Base-by-base conservation (phyloP, 2,888 invertebrate genomes). In the Cotesia congregata region DNA sequence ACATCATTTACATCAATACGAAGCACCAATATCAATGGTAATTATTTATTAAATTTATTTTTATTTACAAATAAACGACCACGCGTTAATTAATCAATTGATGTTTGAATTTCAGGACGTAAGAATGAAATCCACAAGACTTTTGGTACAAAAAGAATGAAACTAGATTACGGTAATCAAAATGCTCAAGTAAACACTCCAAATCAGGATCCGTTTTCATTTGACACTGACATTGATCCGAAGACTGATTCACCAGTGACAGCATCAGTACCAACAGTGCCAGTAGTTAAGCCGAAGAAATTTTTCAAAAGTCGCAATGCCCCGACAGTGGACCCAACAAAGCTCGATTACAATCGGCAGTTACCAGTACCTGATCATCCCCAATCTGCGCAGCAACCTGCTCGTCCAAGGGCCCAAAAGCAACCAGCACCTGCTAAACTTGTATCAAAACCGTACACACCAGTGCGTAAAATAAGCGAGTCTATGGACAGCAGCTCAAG, bases 1-100 rank as follows among this genome's bases (percentile, higher is more conserved):
- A 97, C 97, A 86, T 96, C 97, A 81, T 97, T 97, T 90, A 97
- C 97, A 38, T 97, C 97, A 3, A 95, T 97, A 80, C 92, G 97
- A 85, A 96, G 94, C 87, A 92, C 93, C 82, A 93, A 93, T 84
- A 87, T 90, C 81, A 94, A 94, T 90, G 94, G 94, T 94, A 91
- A 91, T 7, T 39, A 67, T 90, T 80, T 80, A 62, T 62, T 67
- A 74, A 75, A 38, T 72, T 70, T 64, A 61, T 30, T 5, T 17
- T 30, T 40, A 67, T 38, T 12, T 67, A 39, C 38, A 7, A 1
- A 12, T 74, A 7, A 1, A 12, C 67, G 30, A 30, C 30, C 67
- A 15, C 17, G 12, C 12, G 50, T 30, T 74, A n/a, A n/a, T 62
- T 17, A 62, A 61, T 50, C 40, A 38, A 60, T 50, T 61, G 72